These are phyloP conservation scores for Nicator chloris DNA, from an alignment of 2,113 vertebrate species.

Conservation along the genomic window DNA sequence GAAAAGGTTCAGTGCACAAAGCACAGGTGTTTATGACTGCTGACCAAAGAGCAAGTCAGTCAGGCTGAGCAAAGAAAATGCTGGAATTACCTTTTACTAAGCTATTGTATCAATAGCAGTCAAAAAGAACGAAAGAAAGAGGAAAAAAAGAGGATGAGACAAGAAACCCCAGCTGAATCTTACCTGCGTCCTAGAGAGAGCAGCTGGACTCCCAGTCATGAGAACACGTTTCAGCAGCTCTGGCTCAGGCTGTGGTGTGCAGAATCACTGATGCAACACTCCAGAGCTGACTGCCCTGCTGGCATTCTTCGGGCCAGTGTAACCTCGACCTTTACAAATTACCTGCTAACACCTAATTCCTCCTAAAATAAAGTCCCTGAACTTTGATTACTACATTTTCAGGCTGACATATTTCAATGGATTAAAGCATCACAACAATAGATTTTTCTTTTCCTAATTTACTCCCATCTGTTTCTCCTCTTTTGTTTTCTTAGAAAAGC, in stretches of 20 bases:
- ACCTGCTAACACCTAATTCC: not conserved
- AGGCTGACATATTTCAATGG: not conserved
- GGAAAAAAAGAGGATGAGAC: not conserved
- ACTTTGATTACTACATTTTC: not conserved
- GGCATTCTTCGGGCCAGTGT: not conserved
- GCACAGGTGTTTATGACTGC: not conserved
- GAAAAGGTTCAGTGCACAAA: constrained; percentile 35
- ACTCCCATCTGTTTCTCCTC: not conserved
- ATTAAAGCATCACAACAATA: not conserved
- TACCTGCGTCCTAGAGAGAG: not conserved
- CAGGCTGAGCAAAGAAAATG: constrained; percentile 21
- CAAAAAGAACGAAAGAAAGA: not conserved
- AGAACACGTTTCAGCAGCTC: not conserved
- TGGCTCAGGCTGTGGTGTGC: rapidly evolving
- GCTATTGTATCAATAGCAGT: not conserved
- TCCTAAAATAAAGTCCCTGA: not conserved
- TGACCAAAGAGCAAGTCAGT: not conserved
- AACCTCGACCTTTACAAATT: not conserved
- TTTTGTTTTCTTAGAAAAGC: not conserved
- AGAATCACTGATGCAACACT: not conserved
- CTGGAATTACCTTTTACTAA: not conserved
- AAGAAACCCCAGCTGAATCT: not conserved
- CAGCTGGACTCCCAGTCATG: not conserved
- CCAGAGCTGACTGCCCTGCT: not conserved
- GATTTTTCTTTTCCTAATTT: not conserved